A percentile compares a stretch with the other conserved stretches of the same genome.
These are phyloP conservation scores for Caenorhabditis sp. DNA, from an alignment of 2,888 invertebrate genomes.

Conservation along the genomic window DNA sequence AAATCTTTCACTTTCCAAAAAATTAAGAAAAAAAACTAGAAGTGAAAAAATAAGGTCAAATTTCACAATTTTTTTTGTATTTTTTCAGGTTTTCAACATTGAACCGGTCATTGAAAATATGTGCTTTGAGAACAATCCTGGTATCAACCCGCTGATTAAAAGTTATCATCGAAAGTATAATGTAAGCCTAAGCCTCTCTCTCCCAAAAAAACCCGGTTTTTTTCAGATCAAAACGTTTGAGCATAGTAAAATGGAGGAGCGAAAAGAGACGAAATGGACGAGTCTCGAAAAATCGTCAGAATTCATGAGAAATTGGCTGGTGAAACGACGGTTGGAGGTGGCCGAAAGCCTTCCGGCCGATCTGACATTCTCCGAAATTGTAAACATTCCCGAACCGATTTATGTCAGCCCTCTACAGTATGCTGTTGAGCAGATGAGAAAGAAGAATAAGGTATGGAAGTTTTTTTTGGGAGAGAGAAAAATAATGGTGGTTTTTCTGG, in stretches of 20 bases:
- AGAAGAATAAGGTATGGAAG: conserved; percentile 36
- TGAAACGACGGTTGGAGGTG: conserved; percentile 35
- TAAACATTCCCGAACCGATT: conserved; percentile 26
- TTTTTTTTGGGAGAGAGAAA: not conserved
- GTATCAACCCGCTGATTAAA: conserved; percentile 54
- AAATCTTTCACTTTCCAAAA: too few species aligned
- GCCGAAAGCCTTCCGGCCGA: conserved; percentile 35
- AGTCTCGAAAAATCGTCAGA: conserved; percentile 44
- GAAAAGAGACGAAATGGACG: conserved; percentile 63
- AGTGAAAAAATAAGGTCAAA: too few species aligned
- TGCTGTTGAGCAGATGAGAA: conserved; percentile 49
- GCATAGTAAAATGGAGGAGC: conserved; percentile 48
- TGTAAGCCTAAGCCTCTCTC: conserved; percentile 19
- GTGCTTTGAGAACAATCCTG: conserved; percentile 32
- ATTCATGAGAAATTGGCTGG: conserved; percentile 57
- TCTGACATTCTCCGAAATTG: conserved; percentile 40
- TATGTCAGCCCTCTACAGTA: conserved; percentile 32
- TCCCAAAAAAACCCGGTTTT: not conserved
- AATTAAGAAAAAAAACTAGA: too few species aligned
- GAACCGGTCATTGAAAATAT: conserved; percentile 38
- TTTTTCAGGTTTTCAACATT: conserved; percentile 45
- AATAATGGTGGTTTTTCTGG: not conserved
- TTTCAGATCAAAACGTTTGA: conserved; percentile 58
- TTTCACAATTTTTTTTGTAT: not conserved
- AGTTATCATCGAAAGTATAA: conserved; percentile 65